phyloP scores from a whole-genome alignment of 2,888 invertebrate genomes.

The Cheilosia impressa region DNA sequence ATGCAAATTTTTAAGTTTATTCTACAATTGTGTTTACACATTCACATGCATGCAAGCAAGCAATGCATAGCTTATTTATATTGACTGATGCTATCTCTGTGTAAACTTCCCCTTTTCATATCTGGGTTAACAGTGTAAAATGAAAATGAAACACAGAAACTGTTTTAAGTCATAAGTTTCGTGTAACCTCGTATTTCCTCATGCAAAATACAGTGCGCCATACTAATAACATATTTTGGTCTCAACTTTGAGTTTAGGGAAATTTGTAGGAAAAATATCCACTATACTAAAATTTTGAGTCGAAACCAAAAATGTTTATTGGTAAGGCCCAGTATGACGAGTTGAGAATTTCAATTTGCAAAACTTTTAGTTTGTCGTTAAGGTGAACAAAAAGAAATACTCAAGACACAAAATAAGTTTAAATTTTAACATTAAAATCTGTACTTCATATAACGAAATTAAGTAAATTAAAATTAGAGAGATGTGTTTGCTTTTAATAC shows the following conservation, averaged over 20 bases:
- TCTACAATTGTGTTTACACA: slow-evolving; percentile 67
- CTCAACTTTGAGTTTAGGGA: too few relatives aligned
- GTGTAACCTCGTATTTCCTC: background rate
- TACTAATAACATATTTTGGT: too few relatives aligned
- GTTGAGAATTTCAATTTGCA: background rate
- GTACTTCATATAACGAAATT: too few relatives aligned
- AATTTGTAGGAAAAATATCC: too few relatives aligned
- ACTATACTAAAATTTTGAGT: too few relatives aligned
- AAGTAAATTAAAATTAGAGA: too few relatives aligned
- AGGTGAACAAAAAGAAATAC: too few relatives aligned
- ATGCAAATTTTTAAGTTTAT: slow-evolving; percentile 80
- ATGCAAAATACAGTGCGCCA: background rate
- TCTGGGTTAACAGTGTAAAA: slow-evolving; percentile 55
- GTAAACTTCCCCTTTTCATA: slow-evolving; percentile 64
- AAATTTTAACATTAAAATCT: too few relatives aligned
- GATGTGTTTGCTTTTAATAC: too few relatives aligned
- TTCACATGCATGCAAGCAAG: slow-evolving; percentile 15
- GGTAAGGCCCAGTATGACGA: background rate
- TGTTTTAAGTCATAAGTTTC: background rate
- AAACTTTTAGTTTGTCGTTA: too few relatives aligned
- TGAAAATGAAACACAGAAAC: slow-evolving; percentile 8
- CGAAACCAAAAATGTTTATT: too few relatives aligned
- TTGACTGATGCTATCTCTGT: slow-evolving; percentile 67
- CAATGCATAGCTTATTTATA: slow-evolving; percentile 59
- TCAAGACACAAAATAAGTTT: too few relatives aligned